These are phyloP conservation scores for Oncorhynchus tshawytscha DNA, from an alignment of 2,113 vertebrate genomes.

Conservation along the genomic window DNA sequence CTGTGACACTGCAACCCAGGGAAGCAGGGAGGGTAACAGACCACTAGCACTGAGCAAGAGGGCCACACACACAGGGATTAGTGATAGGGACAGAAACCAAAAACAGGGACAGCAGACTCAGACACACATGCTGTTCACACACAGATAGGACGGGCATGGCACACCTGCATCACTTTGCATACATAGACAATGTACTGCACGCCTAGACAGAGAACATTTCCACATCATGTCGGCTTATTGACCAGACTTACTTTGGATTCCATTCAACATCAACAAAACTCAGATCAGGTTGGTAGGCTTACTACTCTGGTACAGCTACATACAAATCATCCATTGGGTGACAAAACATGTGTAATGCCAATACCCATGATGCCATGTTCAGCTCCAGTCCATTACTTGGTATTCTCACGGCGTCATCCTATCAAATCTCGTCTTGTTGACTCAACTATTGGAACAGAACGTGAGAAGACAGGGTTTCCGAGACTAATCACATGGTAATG, in stretches of 20 bases:
- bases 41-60: constrained; percentile 20
- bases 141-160: background rate
- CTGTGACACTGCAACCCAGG: constrained; percentile 16
- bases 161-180: background rate
- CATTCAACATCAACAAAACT: background rate
- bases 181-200: background rate
- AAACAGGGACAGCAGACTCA: background rate
- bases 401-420: too few relatives aligned
- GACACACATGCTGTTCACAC: constrained; percentile 6
- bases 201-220: background rate
- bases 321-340: background rate
- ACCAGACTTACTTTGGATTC: background rate
- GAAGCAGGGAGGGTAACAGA: background rate
- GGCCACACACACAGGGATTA: background rate
- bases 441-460: constrained; percentile 4
- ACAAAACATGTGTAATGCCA: background rate
- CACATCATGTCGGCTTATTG: background rate
- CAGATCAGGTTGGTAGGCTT: background rate
- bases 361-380: too few relatives aligned
- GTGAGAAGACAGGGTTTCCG: background rate
- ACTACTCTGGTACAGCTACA: background rate
- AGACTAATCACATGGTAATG: background rate
- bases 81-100: background rate
- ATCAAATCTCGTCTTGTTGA: too few relatives aligned
- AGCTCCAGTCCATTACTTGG: too few relatives aligned